Conservation (phyloP, 2,888 invertebrate species). For the Brachypterus glaber region DNA sequence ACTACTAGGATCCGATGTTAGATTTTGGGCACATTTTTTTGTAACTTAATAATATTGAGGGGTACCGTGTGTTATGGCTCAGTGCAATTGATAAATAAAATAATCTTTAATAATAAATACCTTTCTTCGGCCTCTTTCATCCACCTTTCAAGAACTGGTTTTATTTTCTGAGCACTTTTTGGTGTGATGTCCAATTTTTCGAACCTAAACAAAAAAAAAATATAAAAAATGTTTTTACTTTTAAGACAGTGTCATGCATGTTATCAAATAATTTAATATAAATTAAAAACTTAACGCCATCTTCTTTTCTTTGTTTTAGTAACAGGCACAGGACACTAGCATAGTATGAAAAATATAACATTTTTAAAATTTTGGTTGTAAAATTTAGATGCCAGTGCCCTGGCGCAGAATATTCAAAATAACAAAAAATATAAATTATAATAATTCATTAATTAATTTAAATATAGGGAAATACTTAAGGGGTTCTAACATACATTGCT, state of each 20-base stretch:
- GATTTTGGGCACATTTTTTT: too few relatives aligned
- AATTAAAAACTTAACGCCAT: constrained; percentile 7
- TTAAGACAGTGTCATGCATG: constrained; percentile 1
- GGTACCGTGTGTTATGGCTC: too few relatives aligned
- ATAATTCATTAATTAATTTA: constrained; percentile 18
- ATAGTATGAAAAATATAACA: constrained; percentile 25
- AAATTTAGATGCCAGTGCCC: constrained; percentile 89
- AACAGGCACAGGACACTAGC: constrained; percentile 43
- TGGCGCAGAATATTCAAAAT: constrained; percentile 46
- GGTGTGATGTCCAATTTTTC: constrained; percentile 99
- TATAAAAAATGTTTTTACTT: too few relatives aligned
- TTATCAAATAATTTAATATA: constrained; percentile 1
- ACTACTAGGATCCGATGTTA: too few relatives aligned
- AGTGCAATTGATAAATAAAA: too few relatives aligned
- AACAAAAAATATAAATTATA: constrained; percentile 12
- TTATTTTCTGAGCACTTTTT: constrained; percentile 98
- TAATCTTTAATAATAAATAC: constrained; percentile 51
- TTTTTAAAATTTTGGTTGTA: background rate
- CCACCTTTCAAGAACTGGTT: constrained; percentile 96
- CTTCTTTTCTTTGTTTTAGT: background rate
- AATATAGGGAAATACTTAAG: constrained; percentile 24
- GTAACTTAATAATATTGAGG: too few relatives aligned
- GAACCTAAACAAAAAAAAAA: constrained; percentile 57
- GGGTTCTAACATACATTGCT: constrained; percentile 87
- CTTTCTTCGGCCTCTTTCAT: constrained; percentile 98